phyloP scores from a whole-genome alignment of 2,888 invertebrate species.

The Callinectes sapidus region DNA sequence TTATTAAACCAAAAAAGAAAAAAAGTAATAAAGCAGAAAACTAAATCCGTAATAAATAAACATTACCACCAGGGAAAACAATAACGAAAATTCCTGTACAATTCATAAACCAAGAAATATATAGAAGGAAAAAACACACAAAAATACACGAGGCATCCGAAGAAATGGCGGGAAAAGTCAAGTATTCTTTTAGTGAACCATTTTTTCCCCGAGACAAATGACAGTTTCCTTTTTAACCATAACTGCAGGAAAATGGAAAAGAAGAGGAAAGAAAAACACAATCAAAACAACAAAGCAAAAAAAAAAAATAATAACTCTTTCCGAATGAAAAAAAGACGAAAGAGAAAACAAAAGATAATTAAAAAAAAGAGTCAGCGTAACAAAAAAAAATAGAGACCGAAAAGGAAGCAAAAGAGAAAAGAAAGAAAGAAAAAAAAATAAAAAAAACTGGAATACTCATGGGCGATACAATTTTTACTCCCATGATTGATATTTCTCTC shows the following conservation, averaged over 20 bases:
- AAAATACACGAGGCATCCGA: neutral
- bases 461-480: constrained; percentile 32
- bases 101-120: neutral
- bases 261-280: neutral
- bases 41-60: neutral
- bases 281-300: neutral
- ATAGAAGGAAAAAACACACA: neutral
- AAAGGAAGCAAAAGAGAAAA: constrained; percentile 24
- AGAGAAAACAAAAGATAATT: constrained; percentile 18
- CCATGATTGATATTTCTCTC: constrained; percentile 28
- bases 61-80: neutral
- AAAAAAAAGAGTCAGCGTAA: neutral
- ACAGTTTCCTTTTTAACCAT: neutral
- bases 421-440: neutral
- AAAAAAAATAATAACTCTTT: neutral
- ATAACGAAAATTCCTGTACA: neutral
- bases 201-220: neutral
- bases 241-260: neutral
- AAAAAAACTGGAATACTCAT: neutral
- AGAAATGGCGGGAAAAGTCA: neutral
- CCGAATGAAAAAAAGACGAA: neutral
- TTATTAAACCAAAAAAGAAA: neutral
- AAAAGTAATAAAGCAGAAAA: neutral
- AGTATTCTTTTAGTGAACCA: neutral
- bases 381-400: neutral